Conservation (phyloP, 2,888 invertebrate genomes). For the Drosophila meridionalis region DNA sequence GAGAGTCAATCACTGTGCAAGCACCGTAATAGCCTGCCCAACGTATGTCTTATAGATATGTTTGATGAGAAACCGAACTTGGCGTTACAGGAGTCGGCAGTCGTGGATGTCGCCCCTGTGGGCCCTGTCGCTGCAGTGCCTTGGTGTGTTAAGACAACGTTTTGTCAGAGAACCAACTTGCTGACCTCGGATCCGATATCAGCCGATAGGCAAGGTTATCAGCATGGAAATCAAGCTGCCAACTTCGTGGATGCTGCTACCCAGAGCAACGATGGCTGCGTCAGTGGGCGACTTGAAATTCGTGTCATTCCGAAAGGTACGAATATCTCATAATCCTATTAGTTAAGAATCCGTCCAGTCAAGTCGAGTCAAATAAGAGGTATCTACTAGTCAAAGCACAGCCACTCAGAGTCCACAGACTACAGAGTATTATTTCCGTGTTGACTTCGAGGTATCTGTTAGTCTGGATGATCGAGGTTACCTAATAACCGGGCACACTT, state of each 20-base stretch:
- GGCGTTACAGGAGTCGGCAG: not conserved
- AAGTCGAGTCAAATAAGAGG: too few species aligned
- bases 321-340: too few species aligned
- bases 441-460: not conserved
- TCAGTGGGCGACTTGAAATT: conserved; percentile 93
- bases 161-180: conserved; percentile 51
- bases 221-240: not conserved
- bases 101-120: not conserved
- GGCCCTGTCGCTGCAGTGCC: conserved; percentile 26
- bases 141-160: conserved; percentile 61
- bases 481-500: not conserved
- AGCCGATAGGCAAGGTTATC: conserved; percentile 10
- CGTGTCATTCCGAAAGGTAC: conserved; percentile 88
- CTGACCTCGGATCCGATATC: conserved; percentile 9
- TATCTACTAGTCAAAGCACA: too few species aligned
- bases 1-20: conserved; percentile 46
- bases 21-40: conserved; percentile 83
- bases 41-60: conserved; percentile 79
- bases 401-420: too few species aligned
- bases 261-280: conserved; percentile 85
- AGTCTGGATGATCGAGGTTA: not conserved
- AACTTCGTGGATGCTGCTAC: conserved; percentile 28
- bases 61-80: conserved; percentile 44
- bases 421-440: too few species aligned
- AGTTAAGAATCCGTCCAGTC: too few species aligned